A percentile compares a stretch with the other conserved stretches of the same genome.
These are phyloP conservation scores for Esox lucius DNA, from an alignment of 2,797 vertebrate genomes.

Conservation along the genomic window DNA sequence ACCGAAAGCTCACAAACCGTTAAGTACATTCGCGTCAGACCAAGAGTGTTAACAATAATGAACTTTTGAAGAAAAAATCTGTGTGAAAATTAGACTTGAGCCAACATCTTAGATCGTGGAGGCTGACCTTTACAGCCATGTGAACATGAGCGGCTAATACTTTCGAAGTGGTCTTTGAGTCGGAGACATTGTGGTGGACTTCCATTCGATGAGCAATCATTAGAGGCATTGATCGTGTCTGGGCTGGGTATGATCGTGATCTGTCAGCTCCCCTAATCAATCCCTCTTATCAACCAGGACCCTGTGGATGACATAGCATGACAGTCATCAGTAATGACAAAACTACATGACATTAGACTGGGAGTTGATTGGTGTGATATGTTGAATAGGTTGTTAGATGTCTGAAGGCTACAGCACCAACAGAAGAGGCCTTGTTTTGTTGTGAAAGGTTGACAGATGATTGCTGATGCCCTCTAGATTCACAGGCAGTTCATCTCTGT, in stretches of 20 bases:
- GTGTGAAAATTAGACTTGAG: background rate
- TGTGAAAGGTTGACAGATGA: background rate
- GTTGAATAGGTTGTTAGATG: background rate
- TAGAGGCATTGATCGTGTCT: background rate
- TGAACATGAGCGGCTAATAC: background rate
- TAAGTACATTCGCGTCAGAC: background rate
- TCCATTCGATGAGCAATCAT: background rate
- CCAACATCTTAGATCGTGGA: background rate
- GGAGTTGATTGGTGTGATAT: background rate
- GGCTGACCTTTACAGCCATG: background rate
- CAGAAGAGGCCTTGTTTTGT: background rate
- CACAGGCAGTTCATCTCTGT: background rate
- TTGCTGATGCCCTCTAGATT: background rate
- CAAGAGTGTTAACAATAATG: background rate
- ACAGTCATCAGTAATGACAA: background rate
- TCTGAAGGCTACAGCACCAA: background rate
- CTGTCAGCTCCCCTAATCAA: background rate
- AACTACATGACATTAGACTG: background rate
- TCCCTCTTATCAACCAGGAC: background rate
- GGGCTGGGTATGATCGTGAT: background rate
- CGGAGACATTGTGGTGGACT: background rate
- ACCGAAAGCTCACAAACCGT: no score
- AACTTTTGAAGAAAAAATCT: background rate
- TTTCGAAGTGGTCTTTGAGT: background rate
- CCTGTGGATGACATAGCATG: background rate